phyloP scores from a whole-genome alignment of 1,140 invertebrate genomes.

The Limonius californicus region DNA sequence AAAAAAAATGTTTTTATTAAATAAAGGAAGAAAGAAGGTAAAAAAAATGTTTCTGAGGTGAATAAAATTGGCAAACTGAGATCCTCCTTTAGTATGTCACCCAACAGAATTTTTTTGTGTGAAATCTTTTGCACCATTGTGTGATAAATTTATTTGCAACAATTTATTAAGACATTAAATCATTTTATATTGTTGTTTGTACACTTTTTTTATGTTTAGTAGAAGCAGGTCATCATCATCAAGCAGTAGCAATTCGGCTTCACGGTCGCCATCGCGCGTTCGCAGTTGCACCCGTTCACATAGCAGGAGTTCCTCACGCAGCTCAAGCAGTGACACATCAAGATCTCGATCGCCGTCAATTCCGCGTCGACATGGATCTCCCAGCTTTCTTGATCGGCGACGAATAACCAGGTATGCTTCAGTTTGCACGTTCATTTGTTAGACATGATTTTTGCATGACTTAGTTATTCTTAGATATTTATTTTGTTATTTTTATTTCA shows the following conservation, averaged over 20 bases:
- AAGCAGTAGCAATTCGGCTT: conserved; percentile 40
- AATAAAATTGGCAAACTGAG: too few relatives aligned
- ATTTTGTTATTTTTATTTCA: conserved; percentile 22
- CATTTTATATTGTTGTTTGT: not conserved
- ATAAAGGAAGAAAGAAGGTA: too few relatives aligned
- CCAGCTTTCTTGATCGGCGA: conserved; percentile 83
- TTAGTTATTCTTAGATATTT: conserved; percentile 5
- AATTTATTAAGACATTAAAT: not conserved
- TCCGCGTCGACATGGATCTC: conserved; percentile 80
- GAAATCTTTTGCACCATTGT: too few relatives aligned
- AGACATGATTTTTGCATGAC: conserved; percentile 13
- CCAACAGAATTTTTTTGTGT: too few relatives aligned
- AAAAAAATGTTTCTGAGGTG: too few relatives aligned
- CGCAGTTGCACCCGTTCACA: conserved; percentile 49
- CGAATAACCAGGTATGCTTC: conserved; percentile 78
- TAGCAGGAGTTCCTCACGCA: conserved; percentile 47
- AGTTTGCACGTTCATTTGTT: conserved; percentile 34
- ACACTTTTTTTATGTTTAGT: not conserved
- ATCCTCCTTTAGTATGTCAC: too few relatives aligned
- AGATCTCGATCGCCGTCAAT: conserved; percentile 80
- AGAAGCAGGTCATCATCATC: conserved; percentile 48
- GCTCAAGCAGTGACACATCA: conserved; percentile 44
- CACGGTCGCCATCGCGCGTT: conserved; percentile 50
- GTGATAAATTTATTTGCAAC: too few relatives aligned
- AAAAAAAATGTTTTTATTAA: too few relatives aligned